phyloP scores from a whole-genome alignment of 2,888 invertebrate genomes.

The Leptopilina syphax region DNA sequence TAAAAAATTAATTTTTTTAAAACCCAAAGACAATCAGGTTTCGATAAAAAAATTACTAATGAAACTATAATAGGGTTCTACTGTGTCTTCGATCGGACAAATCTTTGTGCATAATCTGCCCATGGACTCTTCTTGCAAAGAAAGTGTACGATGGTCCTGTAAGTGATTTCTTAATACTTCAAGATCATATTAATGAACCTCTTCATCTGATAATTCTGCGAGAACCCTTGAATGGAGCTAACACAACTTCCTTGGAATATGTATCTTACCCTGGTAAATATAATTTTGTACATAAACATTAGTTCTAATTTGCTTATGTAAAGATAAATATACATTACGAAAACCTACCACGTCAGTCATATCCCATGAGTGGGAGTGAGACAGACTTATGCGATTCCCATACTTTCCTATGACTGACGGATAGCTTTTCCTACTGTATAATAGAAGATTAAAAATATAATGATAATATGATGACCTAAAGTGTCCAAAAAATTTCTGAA shows the following conservation, averaged over 20 bases:
- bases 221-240: constrained; percentile 45
- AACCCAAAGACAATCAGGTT: too few relatives aligned
- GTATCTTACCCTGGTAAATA: constrained; percentile 67
- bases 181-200: constrained; percentile 58
- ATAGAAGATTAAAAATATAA: too few relatives aligned
- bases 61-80: constrained; percentile 57
- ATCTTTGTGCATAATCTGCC: constrained; percentile 63
- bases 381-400: too few relatives aligned
- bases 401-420: too few relatives aligned
- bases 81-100: constrained; percentile 65
- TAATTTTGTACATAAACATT: not conserved
- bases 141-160: constrained; percentile 62
- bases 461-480: too few relatives aligned
- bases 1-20: too few relatives aligned
- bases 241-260: constrained; percentile 57
- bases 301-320: too few relatives aligned
- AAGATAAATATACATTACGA: too few relatives aligned
- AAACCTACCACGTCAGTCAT: too few relatives aligned
- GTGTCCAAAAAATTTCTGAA: too few relatives aligned
- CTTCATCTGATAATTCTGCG: constrained; percentile 65
- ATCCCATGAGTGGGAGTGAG: too few relatives aligned
- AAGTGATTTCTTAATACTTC: constrained; percentile 64
- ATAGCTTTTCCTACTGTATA: too few relatives aligned
- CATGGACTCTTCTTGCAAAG: constrained; percentile 62
- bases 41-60: not conserved